Evolutionary conservation across 2,888 invertebrate genomes (phyloP), one percentile per base, ranked within the genome.

Genomic region (Unio pictorum): DNA sequence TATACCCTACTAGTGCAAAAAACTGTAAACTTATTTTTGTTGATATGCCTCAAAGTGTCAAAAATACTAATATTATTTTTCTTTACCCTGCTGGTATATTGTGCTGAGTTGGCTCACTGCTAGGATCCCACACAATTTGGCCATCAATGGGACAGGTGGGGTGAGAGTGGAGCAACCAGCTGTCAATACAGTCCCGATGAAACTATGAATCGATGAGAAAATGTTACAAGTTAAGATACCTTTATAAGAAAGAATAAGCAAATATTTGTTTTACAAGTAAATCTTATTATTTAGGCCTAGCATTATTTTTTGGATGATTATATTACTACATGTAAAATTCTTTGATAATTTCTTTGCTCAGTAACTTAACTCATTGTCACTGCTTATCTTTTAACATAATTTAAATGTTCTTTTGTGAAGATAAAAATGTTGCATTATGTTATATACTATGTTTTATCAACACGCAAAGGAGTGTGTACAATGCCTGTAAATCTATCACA

Each of bases 141-240:
- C 89, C 88, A 82, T 89, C 89, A 28, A 88, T 81, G 6, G 90
- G 90, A 81, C 90, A 90, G 1, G 84, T 86, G 7, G 88, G 83
- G 62, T 81, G 86, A 6, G 87, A 86, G 73, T 90, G 89, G 23
- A 90, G 77, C n/a, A 90, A 79, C 90, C 90, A 90, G 67, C 81
- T 84, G 72, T 90, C 90, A 64, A 90, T 88, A 76, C 90, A 90
- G 54, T 87, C 87, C 62, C 78, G 79, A 76, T 90, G 90, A 74
- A 90, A 89, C 86, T 89, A 76, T 18, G 76, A 69, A 30, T 11
- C 45, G 15, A 45, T 63, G n/a, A 58, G 30, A 23, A 62, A 67
- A 30, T 55, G 3, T 34, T n/a, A 18, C 4, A 56, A 34, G 26
- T 45, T 23, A 57, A 28, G 34, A 23, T 23, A 7, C 0, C 18